Evolutionary conservation across 2,113 vertebrate genomes (phyloP).

Genomic region (Nycticorax nycticorax): DNA sequence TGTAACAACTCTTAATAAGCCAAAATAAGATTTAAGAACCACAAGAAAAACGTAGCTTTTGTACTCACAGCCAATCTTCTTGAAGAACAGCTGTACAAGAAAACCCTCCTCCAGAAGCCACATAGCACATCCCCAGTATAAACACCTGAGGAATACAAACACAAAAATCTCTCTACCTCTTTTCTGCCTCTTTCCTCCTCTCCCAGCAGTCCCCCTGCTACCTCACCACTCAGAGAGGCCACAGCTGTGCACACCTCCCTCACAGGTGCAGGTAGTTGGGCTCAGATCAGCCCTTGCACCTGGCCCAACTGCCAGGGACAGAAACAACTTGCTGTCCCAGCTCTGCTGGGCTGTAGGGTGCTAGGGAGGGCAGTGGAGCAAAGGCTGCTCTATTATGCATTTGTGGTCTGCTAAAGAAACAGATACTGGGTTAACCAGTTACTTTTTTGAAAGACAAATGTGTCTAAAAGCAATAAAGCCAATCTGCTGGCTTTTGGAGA

Average conservation of each 20-base stretch:
- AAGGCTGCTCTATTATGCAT: neutral
- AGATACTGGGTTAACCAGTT: neutral
- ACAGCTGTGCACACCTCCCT: neutral
- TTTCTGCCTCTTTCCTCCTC: neutral
- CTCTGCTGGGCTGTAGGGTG: neutral
- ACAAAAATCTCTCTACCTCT: fast-evolving
- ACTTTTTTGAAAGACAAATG: neutral
- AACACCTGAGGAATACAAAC: neutral
- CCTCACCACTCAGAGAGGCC: neutral
- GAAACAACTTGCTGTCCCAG: neutral
- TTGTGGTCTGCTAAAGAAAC: neutral
- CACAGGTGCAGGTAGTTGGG: neutral
- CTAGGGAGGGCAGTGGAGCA: fast-evolving
- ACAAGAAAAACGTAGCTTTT: neutral
- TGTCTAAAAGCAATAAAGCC: neutral
- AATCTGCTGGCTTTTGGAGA: neutral
- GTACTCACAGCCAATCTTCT: neutral
- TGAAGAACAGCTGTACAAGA: neutral
- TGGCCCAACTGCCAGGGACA: neutral
- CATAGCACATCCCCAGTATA: fast-evolving
- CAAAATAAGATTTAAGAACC: neutral
- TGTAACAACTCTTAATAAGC: neutral
- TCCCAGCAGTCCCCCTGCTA: neutral
- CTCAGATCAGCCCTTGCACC: neutral
- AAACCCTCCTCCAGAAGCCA: neutral